phyloP scores from a whole-genome alignment of 1,140 invertebrate genomes.

The Mercenaria mercenaria region DNA sequence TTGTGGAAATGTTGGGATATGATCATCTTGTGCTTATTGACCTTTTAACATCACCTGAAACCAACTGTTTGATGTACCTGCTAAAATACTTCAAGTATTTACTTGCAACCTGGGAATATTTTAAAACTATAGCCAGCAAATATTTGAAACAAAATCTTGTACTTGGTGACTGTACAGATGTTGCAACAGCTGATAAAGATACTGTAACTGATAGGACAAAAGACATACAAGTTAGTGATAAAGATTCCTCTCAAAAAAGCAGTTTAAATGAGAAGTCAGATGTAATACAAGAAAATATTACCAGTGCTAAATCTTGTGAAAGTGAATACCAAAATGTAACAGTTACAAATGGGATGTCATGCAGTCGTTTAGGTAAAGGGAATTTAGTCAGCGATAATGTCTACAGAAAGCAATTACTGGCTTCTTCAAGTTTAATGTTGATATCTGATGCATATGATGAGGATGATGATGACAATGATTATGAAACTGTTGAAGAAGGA shows the following conservation, averaged over 20 bases:
- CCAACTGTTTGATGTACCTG: constrained; percentile 27
- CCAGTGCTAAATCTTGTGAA: too few relatives aligned
- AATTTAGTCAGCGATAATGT: too few relatives aligned
- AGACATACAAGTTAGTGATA: too few relatives aligned
- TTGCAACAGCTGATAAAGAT: neutral
- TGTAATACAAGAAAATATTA: too few relatives aligned
- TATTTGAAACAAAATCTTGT: neutral
- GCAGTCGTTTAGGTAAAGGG: too few relatives aligned
- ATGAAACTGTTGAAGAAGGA: neutral
- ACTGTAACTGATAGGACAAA: neutral
- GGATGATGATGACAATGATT: neutral
- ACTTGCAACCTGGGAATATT: constrained; percentile 9
- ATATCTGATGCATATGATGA: constrained; percentile 12
- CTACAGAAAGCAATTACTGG: too few relatives aligned
- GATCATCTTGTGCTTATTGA: constrained; percentile 54
- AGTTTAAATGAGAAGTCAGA: too few relatives aligned
- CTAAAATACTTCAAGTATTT: constrained; percentile 27
- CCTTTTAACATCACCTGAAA: constrained; percentile 62
- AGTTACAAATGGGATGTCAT: too few relatives aligned
- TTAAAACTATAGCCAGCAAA: neutral
- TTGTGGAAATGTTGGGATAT: constrained; percentile 51
- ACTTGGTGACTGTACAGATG: neutral
- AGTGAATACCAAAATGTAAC: too few relatives aligned
- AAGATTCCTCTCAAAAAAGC: too few relatives aligned
- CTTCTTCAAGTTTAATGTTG: neutral